Evolutionary conservation across 2,888 invertebrate genomes (phyloP), one percentile per base, ranked within the genome.

Genomic region (Dromius quadrimaculatus): DNA sequence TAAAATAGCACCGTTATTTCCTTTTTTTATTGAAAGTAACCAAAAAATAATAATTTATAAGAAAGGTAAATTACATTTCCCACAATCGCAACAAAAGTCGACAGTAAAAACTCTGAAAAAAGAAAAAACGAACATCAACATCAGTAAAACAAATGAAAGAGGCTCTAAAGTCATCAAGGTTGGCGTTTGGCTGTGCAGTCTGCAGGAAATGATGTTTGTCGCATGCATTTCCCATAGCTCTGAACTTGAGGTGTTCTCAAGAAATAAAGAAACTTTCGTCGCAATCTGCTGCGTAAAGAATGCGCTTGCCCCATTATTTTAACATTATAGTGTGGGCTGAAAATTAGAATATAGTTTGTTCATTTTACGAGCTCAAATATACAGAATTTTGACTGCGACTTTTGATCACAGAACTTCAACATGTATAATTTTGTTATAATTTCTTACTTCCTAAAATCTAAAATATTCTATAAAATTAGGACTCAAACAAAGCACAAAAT

Each of bases 241-340:
- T n/a, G 36, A n/a, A n/a, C n/a, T n/a, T n/a, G n/a, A n/a, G n/a
- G n/a, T 1, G 32, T 32, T 36, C 36, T 36, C 36, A 36, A 36
- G 4, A 36, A 36, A 28, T 8, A 28, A 28, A 8, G 4, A 28
- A 28, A 28, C 28, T 3, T 8, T 28, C 11, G 36, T 36, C n/a
- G 36, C 36, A 11, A 36, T 36, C 36, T 36, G 11, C n/a, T 36
- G 36, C 13, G 11, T 43, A 8, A 19, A 19, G 50, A 50, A 50
- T 50, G 50, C 23, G 22, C n/a, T 17, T 13, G 11, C 11, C 4
- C 50, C 20, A 50, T 50, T 50, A 50, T 50, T 50, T 50, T 50
- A 50, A 22, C 50, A 50, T 50, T 50, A 50, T 47, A 47, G n/a
- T 36, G 36, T 36, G 11, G 15, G 15, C 13, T 41, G 6, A 11